These are phyloP conservation scores for Dynastes grantii DNA, from an alignment of 2,888 invertebrate species.

Conservation along the genomic window DNA sequence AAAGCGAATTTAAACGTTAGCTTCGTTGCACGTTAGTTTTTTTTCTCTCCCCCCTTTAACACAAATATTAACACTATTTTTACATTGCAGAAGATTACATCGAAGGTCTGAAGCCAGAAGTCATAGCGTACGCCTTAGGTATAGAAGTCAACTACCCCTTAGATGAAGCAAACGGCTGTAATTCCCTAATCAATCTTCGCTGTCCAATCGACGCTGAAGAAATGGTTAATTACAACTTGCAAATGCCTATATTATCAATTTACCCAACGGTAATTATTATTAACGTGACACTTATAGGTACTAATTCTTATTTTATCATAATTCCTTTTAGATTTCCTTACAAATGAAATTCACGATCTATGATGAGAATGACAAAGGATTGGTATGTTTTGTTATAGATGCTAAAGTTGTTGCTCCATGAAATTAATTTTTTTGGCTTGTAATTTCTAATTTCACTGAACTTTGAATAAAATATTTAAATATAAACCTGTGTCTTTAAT, in stretches of 20 bases:
- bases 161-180: conserved; percentile 55
- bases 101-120: conserved; percentile 48
- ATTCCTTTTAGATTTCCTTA: conserved; percentile 38
- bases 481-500: too few relatives aligned
- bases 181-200: conserved; percentile 51
- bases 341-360: conserved; percentile 42
- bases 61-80: background rate
- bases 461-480: too few relatives aligned
- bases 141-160: conserved; percentile 48
- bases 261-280: conserved; percentile 51
- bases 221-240: conserved; percentile 51
- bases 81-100: conserved; percentile 50
- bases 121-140: conserved; percentile 51
- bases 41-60: background rate
- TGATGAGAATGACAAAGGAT: conserved; percentile 27
- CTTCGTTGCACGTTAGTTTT: conserved; percentile 57
- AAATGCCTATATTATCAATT: conserved; percentile 49
- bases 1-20: conserved; percentile 52
- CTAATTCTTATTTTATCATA: background rate
- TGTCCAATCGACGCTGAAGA: conserved; percentile 59
- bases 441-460: too few relatives aligned
- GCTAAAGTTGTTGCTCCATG: conserved; percentile 30
- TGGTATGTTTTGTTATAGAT: conserved; percentile 46
- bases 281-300: background rate
- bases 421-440: background rate